Base-by-base conservation (phyloP, 2,888 invertebrate species). In the Terebella lapidaria region DNA sequence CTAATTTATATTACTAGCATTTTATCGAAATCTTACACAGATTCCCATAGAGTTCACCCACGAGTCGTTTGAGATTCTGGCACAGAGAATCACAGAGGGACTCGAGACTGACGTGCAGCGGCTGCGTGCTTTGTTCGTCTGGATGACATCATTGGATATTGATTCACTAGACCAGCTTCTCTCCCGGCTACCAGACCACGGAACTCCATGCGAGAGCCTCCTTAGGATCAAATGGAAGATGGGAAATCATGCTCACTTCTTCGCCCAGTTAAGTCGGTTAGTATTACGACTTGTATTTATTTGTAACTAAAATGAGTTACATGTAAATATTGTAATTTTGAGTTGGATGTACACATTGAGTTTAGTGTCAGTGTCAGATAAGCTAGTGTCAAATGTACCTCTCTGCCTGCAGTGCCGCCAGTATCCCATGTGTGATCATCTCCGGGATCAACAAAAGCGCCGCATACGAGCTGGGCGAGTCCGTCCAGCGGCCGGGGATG, bases 81-180 rank as follows among this genome's bases (percentile, higher is more conserved):
- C 53, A 15, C 27, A 25, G 27, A 4, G 4, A 4, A 26, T 53
- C 15, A 53, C 53, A 15, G 27, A 10, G 5, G 28, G 27, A 10
- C 22, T 5, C 22, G 10, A 5, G 26, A 27, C 84, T 94, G 54
- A 94, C 93, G 79, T 95, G 94, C 81, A 76, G 68, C 24, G 51
- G 10, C 67, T 72, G 3, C 66, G 76, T 2, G 73, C 74, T 29
- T 69, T 77, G 22, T 77, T 76, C 58, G 65, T 69, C 29, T 77
- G 75, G 75, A 70, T 75, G 57, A 74, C 75, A 0, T 75, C 75
- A 10, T 70, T 76, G 10, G 74, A 76, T 59, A 72, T 76, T 4
- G 70, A 70, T 64, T 71, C 69, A 47, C 59, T 76, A 1, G 67
- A 72, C 60, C 52, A 59, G 56, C 45, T 64, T 67, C 61, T 72